Evolutionary conservation across 2,797 vertebrate genomes (phyloP).

Genomic region (Xenentodon cancila): DNA sequence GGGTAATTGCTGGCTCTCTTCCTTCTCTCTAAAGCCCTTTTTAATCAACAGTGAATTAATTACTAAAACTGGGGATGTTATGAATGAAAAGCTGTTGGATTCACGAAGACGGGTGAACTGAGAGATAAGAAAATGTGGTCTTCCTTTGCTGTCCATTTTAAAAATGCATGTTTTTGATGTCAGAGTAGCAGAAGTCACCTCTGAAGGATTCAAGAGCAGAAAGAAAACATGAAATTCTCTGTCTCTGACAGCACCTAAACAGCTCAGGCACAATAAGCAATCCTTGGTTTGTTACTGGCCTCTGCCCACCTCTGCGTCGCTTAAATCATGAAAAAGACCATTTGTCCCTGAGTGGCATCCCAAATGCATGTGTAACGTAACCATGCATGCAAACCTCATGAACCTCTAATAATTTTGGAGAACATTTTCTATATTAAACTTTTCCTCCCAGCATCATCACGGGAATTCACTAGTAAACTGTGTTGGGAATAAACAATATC

Average conservation of each 20-base stretch:
- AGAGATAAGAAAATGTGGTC: constrained; percentile 36
- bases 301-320: constrained; percentile 10
- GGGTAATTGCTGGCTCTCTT: constrained; percentile 77
- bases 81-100: constrained; percentile 52
- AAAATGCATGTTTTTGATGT: constrained; percentile 22
- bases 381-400: constrained; percentile 23
- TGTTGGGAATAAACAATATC: not conserved
- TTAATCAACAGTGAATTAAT: constrained; percentile 80
- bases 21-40: constrained; percentile 67
- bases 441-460: not conserved
- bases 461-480: not conserved
- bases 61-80: constrained; percentile 62
- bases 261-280: constrained; percentile 56
- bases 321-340: constrained; percentile 44
- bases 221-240: constrained; percentile 19
- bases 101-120: constrained; percentile 45
- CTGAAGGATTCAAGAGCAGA: constrained; percentile 16
- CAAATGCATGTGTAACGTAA: constrained; percentile 17
- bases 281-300: constrained; percentile 32
- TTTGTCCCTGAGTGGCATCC: constrained; percentile 13
- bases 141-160: not conserved
- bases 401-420: constrained; percentile 33
- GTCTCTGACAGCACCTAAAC: constrained; percentile 40
- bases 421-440: constrained; percentile 30
- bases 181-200: constrained; percentile 23